Percentiles rank a stretch among this genome's conserved stretches.
Evolutionary conservation across 2,797 vertebrate species (phyloP).

Genomic region (Anas capensis): DNA sequence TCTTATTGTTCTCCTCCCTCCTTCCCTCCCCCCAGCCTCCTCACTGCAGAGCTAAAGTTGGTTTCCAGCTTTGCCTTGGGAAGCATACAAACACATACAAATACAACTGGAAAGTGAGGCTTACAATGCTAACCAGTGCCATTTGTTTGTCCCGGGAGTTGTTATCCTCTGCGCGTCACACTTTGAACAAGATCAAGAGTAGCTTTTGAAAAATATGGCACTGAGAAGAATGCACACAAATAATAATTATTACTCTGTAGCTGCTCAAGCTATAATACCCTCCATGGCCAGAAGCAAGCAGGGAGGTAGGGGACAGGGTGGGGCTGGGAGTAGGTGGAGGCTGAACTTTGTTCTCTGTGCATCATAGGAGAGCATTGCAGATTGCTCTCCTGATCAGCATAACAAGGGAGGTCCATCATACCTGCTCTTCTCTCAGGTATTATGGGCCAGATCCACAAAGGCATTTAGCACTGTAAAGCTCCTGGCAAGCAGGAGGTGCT

Average conservation of each 20-base stretch:
- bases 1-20: constrained; percentile 39
- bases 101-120: not conserved
- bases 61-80: constrained; percentile 20
- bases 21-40: not conserved
- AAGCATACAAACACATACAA: not conserved
- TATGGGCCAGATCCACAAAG: not conserved
- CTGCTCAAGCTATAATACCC: constrained; percentile 43
- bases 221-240: constrained; percentile 60
- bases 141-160: not conserved
- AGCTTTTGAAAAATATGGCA: constrained; percentile 45
- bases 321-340: constrained; percentile 46
- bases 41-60: not conserved
- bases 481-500: not conserved
- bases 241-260: constrained; percentile 58
- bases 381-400: constrained; percentile 40
- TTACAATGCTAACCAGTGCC: not conserved
- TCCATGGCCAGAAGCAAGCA: constrained; percentile 45
- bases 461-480: not conserved
- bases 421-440: not conserved
- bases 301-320: constrained; percentile 42
- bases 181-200: constrained; percentile 70
- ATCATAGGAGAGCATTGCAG: constrained; percentile 11
- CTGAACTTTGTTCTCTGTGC: constrained; percentile 52
- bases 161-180: not conserved
- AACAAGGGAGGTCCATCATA: constrained; percentile 8